Evolutionary conservation across 2,888 invertebrate genomes (phyloP).

Genomic region (Aphidius colemani): DNA sequence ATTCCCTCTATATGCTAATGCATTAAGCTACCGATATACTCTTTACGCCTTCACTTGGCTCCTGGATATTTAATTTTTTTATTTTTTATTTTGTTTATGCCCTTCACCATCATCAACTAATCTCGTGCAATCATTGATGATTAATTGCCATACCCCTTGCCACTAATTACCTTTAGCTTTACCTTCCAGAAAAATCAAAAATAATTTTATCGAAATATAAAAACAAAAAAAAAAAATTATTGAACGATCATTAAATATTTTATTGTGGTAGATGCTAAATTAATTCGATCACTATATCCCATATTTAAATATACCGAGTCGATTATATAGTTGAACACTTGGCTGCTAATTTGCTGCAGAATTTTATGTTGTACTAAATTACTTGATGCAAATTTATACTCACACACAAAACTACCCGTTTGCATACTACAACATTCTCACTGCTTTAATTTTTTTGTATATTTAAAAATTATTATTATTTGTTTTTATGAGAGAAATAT

Average conservation of each 20-base stretch:
- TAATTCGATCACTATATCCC: slow-evolving; percentile 2
- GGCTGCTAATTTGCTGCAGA: slow-evolving; percentile 53
- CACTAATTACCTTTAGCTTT: too few species aligned
- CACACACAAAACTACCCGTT: too few species aligned
- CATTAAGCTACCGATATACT: slow-evolving; percentile 51
- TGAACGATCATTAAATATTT: slow-evolving; percentile 8
- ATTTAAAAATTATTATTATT: background rate
- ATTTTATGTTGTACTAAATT: slow-evolving; percentile 57
- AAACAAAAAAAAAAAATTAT: background rate
- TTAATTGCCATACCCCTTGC: slow-evolving; percentile 4
- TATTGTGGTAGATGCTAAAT: slow-evolving; percentile 13
- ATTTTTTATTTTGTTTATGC: slow-evolving; percentile 5
- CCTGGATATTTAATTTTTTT: slow-evolving; percentile 24
- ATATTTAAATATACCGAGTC: slow-evolving; percentile 25
- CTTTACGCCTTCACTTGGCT: slow-evolving; percentile 38
- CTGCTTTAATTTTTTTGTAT: slow-evolving; percentile 12
- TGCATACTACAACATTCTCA: slow-evolving; percentile 37
- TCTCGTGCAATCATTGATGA: slow-evolving; percentile 11
- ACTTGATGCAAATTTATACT: slow-evolving; percentile 52
- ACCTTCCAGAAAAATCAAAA: background rate
- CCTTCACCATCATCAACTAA: too few species aligned
- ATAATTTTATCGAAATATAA: background rate
- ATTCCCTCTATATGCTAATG: slow-evolving; percentile 59
- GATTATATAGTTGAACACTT: slow-evolving; percentile 49
- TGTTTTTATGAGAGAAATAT: background rate